These are phyloP conservation scores for Cryptus viduatorius DNA, from an alignment of 2,888 invertebrate species.

Conservation along the genomic window DNA sequence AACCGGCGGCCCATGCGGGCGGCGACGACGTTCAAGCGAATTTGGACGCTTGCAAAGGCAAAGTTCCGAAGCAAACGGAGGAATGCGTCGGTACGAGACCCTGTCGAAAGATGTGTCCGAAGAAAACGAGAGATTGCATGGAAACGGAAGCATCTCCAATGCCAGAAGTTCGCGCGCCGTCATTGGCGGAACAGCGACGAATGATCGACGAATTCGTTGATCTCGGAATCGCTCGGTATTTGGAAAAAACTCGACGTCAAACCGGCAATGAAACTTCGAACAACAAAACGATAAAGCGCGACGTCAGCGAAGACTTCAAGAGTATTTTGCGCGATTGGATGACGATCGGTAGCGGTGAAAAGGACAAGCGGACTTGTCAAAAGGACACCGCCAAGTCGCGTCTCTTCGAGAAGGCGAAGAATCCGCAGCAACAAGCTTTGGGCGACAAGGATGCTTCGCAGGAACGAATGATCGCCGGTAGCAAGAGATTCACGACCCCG, in stretches of 20 bases:
- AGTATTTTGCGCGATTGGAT: slow-evolving; percentile 74
- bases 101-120: slow-evolving; percentile 75
- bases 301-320: slow-evolving; percentile 68
- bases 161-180: slow-evolving; percentile 37
- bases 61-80: slow-evolving; percentile 75
- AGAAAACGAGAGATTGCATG: slow-evolving; percentile 64
- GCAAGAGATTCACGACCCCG: slow-evolving; percentile 68
- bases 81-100: slow-evolving; percentile 75
- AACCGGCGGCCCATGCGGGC: slow-evolving; percentile 83
- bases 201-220: slow-evolving; percentile 76
- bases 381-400: slow-evolving; percentile 27
- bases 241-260: slow-evolving; percentile 57
- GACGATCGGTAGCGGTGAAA: slow-evolving; percentile 40
- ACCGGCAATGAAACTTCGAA: not conserved
- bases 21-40: slow-evolving; percentile 84
- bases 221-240: slow-evolving; percentile 72
- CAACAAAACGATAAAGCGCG: slow-evolving; percentile 63
- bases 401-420: not conserved
- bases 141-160: not conserved
- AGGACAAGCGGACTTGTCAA: slow-evolving; percentile 65
- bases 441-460: slow-evolving; percentile 5
- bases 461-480: slow-evolving; percentile 49
- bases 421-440: not conserved
- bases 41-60: slow-evolving; percentile 76
- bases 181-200: slow-evolving; percentile 51